Evolutionary conservation across 2,888 invertebrate species (phyloP).

Genomic region (Lepidochitona cinerea): DNA sequence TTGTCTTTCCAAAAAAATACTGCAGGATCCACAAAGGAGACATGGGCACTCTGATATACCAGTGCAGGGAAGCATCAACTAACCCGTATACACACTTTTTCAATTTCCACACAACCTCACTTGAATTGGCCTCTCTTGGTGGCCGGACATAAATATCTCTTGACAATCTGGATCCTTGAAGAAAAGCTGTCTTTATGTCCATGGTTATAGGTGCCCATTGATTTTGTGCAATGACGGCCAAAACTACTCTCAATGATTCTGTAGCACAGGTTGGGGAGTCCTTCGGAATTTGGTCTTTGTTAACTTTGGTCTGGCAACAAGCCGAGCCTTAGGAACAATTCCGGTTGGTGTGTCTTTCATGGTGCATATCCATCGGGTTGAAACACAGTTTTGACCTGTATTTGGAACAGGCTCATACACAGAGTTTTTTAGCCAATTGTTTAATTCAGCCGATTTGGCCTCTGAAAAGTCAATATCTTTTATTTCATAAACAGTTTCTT

Average conservation of each 20-base stretch:
- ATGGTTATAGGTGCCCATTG: constrained; percentile 16
- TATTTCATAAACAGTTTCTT: no score
- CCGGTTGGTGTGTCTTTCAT: constrained; percentile 1
- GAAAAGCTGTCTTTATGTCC: constrained; percentile 19
- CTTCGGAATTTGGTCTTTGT: constrained; percentile 7
- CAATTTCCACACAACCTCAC: background rate
- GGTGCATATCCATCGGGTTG: constrained; percentile 25
- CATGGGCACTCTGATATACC: background rate
- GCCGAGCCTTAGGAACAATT: constrained; percentile 10
- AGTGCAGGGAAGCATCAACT: background rate
- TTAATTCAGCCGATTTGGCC: no score
- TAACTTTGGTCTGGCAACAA: constrained; percentile 16
- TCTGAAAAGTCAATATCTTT: no score
- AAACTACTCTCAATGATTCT: constrained; percentile 9
- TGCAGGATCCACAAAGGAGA: background rate
- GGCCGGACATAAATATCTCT: background rate
- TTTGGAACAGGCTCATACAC: background rate
- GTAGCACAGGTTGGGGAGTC: constrained; percentile 13
- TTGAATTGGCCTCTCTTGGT: background rate
- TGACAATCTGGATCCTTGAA: background rate
- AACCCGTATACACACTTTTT: background rate
- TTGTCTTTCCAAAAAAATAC: background rate
- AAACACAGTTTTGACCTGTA: background rate
- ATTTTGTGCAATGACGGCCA: constrained; percentile 17
- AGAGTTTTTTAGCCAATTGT: background rate